Conservation (phyloP, 2,113 vertebrate species). For the Apteryx owenii region DNA sequence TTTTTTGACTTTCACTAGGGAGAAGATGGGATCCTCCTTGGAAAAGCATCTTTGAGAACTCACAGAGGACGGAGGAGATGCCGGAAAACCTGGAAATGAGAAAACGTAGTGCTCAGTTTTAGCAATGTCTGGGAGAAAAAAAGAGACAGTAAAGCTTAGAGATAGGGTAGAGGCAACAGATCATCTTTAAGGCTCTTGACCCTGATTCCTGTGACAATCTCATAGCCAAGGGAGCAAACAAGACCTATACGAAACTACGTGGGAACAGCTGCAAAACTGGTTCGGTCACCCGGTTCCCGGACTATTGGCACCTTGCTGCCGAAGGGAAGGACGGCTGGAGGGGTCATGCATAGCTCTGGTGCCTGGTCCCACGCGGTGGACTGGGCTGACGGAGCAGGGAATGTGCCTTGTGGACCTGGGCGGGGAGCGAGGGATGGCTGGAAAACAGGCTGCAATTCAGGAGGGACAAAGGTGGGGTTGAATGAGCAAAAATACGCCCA, state of each 20-base stretch:
- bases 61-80: fast-evolving
- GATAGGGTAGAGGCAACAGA: background rate
- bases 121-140: background rate
- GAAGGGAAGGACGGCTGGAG: fast-evolving
- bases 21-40: fast-evolving
- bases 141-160: fast-evolving
- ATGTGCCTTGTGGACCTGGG: too few species aligned
- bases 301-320: fast-evolving
- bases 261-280: background rate
- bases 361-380: fast-evolving
- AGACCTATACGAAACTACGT: fast-evolving
- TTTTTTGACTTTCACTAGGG: fast-evolving
- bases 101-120: fast-evolving
- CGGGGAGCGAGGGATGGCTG: background rate
- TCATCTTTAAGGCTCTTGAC: too few species aligned
- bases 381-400: too few species aligned
- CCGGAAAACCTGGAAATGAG: fast-evolving
- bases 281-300: fast-evolving
- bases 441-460: background rate
- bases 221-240: background rate
- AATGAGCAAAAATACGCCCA: background rate
- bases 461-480: background rate
- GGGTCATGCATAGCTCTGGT: fast-evolving
- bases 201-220: fast-evolving
- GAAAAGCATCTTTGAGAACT: background rate